phyloP scores from a whole-genome alignment of 2,113 vertebrate genomes.

The Glaucidium brasilianum region DNA sequence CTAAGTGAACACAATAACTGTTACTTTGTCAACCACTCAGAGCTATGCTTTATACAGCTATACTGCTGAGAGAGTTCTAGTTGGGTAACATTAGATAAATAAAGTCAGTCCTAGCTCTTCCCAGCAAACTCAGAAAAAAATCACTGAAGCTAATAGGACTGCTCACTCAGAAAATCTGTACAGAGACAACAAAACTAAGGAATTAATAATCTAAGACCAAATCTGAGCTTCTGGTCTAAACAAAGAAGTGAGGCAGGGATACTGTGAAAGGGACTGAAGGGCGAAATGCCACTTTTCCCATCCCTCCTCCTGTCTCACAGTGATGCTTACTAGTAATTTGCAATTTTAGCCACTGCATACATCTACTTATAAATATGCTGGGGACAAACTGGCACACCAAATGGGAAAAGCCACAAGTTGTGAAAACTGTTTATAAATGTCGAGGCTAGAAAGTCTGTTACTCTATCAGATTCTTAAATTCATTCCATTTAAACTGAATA shows the following conservation, averaged over 20 bases:
- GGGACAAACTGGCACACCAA: not conserved
- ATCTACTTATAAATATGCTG: not conserved
- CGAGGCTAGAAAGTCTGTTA: not conserved
- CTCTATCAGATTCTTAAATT: not conserved
- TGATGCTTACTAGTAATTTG: fast-evolving
- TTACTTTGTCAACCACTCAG: not conserved
- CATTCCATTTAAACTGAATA: not conserved
- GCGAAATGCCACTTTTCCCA: not conserved
- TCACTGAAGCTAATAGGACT: not conserved
- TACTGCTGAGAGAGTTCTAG: not conserved
- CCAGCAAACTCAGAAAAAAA: not conserved
- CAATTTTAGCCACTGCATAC: not conserved
- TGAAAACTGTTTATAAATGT: not conserved
- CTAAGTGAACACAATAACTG: not conserved
- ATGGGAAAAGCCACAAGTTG: not conserved
- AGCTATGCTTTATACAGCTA: not conserved
- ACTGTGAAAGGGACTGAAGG: not conserved
- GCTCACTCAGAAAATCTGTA: not conserved
- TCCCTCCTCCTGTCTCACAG: not conserved
- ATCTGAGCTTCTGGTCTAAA: not conserved
- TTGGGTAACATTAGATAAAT: not conserved
- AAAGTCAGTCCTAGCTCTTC: not conserved
- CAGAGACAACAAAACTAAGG: not conserved
- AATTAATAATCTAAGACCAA: not conserved
- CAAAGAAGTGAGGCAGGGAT: not conserved